Conservation (phyloP, 2,888 invertebrate species). For the Drosophila borealis region DNA sequence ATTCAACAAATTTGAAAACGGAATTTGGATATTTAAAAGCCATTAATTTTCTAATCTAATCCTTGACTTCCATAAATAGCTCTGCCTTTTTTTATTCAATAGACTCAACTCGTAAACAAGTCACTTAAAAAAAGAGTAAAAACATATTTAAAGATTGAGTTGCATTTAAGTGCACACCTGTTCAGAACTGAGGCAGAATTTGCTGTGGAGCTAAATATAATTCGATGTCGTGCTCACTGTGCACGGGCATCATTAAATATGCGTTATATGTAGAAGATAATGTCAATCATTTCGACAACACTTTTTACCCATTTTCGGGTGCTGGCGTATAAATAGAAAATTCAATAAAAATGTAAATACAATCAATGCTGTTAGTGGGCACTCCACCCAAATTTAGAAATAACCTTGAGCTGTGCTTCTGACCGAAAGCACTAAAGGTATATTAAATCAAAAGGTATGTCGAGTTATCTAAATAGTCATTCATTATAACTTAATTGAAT, state of each 20-base stretch:
- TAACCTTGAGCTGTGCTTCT: neutral
- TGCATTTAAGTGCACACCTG: too few relatives aligned
- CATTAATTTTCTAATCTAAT: too few relatives aligned
- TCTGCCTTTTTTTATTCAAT: too few relatives aligned
- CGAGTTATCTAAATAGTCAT: neutral
- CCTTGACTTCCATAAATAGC: too few relatives aligned
- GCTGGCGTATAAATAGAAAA: neutral
- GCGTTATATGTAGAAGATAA: neutral
- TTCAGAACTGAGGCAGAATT: too few relatives aligned
- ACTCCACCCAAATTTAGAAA: neutral
- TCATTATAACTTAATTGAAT: constrained; percentile 11
- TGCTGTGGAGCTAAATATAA: too few relatives aligned
- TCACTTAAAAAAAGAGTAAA: too few relatives aligned
- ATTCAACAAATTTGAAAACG: too few relatives aligned
- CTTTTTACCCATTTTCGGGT: neutral
- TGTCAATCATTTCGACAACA: neutral
- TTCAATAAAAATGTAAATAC: constrained; percentile 3
- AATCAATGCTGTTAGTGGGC: neutral
- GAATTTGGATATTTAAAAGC: too few relatives aligned
- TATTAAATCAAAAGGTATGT: too few relatives aligned
- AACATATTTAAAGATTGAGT: too few relatives aligned
- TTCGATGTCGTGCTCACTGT: neutral
- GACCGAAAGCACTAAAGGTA: neutral
- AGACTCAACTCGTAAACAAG: too few relatives aligned
- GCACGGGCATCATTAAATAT: neutral